phyloP scores from a whole-genome alignment of 2,797 vertebrate species.

The Acanthiza pusilla region DNA sequence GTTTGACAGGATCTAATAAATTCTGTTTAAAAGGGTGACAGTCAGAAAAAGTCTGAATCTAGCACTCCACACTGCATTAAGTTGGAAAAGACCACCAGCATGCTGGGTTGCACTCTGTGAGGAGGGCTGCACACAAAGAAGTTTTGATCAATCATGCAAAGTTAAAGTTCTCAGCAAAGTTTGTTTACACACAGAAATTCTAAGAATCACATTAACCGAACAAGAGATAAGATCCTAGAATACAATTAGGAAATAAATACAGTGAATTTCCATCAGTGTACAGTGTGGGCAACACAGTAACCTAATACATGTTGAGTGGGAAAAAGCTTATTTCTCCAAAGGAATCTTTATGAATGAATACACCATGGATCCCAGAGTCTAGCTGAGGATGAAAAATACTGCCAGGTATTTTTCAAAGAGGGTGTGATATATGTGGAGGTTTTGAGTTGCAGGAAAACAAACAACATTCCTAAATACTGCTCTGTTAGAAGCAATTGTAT shows the following conservation, averaged over 20 bases:
- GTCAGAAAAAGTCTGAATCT: neutral
- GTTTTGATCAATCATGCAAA: neutral
- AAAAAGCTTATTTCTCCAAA: neutral
- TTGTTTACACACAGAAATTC: neutral
- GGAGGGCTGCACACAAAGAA: neutral
- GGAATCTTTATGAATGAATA: neutral
- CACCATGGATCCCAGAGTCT: rapidly evolving
- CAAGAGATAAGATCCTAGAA: neutral
- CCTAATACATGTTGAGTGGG: neutral
- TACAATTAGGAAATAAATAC: neutral
- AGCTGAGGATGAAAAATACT: neutral
- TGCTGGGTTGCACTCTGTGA: neutral
- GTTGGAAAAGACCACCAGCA: neutral
- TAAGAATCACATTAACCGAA: neutral
- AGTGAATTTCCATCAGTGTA: neutral
- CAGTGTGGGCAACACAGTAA: neutral
- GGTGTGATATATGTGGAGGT: neutral
- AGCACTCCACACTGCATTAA: neutral
- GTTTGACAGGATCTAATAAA: neutral
- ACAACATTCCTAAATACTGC: neutral
- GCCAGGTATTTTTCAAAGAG: neutral
- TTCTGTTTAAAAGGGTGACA: neutral
- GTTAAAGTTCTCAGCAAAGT: neutral
- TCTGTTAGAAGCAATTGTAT: neutral
- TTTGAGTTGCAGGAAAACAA: neutral